These are phyloP conservation scores for Myotis daubentonii DNA, from an alignment of 2,797 vertebrate genomes.

Conservation along the genomic window DNA sequence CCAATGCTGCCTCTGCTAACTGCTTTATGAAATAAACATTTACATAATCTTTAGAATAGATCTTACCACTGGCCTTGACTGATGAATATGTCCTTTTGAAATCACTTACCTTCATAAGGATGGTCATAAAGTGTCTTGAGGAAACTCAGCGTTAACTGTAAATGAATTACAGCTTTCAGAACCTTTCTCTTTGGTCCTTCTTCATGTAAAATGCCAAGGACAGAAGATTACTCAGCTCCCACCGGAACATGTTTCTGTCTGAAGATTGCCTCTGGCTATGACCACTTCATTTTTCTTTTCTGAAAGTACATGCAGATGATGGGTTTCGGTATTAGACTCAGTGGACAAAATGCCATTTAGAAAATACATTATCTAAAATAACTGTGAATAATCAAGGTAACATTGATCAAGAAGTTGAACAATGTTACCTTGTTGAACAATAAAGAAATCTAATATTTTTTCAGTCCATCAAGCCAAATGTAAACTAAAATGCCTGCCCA, in stretches of 20 bases:
- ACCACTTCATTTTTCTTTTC: conserved; percentile 31
- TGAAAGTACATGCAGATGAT: neutral
- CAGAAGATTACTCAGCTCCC: neutral
- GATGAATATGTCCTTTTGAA: conserved; percentile 34
- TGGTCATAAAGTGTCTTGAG: neutral
- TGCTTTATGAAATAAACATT: conserved; percentile 1
- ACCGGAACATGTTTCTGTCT: neutral
- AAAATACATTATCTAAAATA: neutral
- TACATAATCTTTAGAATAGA: neutral
- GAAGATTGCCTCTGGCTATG: neutral
- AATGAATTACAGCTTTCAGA: neutral
- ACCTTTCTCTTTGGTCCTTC: neutral
- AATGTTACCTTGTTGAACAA: neutral
- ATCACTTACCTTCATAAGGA: neutral
- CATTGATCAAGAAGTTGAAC: neutral
- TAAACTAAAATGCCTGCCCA: conserved; percentile 1
- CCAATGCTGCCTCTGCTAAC: neutral
- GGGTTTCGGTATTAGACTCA: neutral
- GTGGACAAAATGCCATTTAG: neutral
- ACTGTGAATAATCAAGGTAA: neutral
- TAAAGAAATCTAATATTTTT: neutral
- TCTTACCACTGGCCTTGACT: neutral
- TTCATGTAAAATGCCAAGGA: neutral
- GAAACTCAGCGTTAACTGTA: neutral
- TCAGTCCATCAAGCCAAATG: neutral